Evolutionary conservation across 1,140 invertebrate genomes (phyloP), one percentile per base, ranked within the genome.

Genomic region (Rhizoglyphus robini): DNA sequence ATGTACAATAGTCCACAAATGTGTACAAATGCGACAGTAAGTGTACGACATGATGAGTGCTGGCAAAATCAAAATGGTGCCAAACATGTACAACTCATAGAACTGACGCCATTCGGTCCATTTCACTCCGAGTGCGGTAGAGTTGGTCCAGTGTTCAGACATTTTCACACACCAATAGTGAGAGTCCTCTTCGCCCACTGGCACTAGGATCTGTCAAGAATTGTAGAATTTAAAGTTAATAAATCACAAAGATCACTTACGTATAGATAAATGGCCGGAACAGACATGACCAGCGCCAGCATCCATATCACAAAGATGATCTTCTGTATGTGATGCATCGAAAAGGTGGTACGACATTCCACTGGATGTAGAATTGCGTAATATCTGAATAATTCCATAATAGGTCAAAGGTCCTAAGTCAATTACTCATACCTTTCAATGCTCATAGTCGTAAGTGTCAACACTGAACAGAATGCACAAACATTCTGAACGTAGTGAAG

Each of bases 351-450:
- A 69, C 84, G 83, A 15, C 84, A 84, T 70, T 79, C 81, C 80
- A 87, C 85, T 1, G 85, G 86, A 75, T 86, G 83, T 31, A 86
- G 79, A 62, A 87, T 87, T 30, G 85, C 86, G 68, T 87, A 86
- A 74, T 86, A 87, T 70, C 85, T 87, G 75, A 46, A 65, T 34
- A n/a, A 65, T 32, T 47, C 20, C 36, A 25, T 47, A 30, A 11
- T n/a, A 41, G 3, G 25, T 34, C 20, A 54, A 68, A 27, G 29
- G 23, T 46, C 41, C 41, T 46, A 15, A 34, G 51, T 57, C 23
- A 61, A 63, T 49, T 34, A 47, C 41, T 68, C 75, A 76, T 77
- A 86, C 85, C 86, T 83, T 75, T 87, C 86, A 30, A 87, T 77
- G 68, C 84, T 86, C 79, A 88, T 87, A n/a, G 82, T 81, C 3